A percentile compares a stretch with the other conserved stretches of the same genome.
These are phyloP conservation scores for Dicyrtoma fusca DNA, from an alignment of 2,888 invertebrate genomes.

Conservation along the genomic window DNA sequence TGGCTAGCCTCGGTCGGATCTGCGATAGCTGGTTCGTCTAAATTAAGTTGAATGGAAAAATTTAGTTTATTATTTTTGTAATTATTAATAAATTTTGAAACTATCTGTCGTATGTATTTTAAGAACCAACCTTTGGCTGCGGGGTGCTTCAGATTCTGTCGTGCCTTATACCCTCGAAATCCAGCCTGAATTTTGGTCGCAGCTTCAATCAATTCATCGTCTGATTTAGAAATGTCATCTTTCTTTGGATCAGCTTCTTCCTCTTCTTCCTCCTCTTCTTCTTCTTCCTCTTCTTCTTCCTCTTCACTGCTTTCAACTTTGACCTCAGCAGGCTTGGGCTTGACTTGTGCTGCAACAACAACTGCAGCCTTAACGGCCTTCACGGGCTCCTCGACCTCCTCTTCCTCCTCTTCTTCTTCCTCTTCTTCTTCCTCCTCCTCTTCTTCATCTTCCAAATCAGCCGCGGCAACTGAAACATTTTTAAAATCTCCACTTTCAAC, in stretches of 20 bases:
- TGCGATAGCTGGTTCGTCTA: too few relatives aligned
- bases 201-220: constrained; percentile 20
- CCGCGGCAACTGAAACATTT: constrained; percentile 17
- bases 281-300: constrained; percentile 20
- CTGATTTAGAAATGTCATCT: neutral
- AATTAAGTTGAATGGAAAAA: too few relatives aligned
- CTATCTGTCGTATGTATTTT: too few relatives aligned
- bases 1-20: too few relatives aligned
- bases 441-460: constrained; percentile 12
- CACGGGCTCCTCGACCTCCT: constrained; percentile 5
- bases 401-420: constrained; percentile 25
- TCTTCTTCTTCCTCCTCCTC: constrained; percentile 28
- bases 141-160: constrained; percentile 38
- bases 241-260: constrained; percentile 27
- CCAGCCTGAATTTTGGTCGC: constrained; percentile 46
- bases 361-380: neutral
- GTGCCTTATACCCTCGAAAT: constrained; percentile 46
- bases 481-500: constrained; percentile 27
- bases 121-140: too few relatives aligned
- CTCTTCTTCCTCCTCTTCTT: constrained; percentile 29
- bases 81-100: too few relatives aligned
- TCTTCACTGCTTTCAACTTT: neutral
- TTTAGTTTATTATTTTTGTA: too few relatives aligned
- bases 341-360: neutral
- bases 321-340: neutral